Conservation (phyloP, 2,797 vertebrate species). For the Anisognathus igniventris region DNA sequence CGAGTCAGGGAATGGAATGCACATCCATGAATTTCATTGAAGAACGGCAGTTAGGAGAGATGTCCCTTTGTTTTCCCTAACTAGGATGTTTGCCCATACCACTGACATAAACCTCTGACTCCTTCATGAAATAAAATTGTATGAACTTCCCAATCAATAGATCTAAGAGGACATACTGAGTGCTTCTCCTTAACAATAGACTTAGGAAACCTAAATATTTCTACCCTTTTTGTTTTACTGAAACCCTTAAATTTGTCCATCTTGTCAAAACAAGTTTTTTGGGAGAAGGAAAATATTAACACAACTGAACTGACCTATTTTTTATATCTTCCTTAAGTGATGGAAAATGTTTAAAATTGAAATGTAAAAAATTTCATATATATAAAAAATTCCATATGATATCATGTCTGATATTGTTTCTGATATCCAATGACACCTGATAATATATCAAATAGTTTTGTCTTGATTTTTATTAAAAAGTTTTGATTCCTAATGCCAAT, state of each 20-base stretch:
- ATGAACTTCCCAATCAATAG: background rate
- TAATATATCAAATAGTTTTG: background rate
- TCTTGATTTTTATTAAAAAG: background rate
- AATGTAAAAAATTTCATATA: background rate
- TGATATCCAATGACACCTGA: background rate
- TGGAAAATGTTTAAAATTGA: background rate
- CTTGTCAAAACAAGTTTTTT: background rate
- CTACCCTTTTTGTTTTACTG: background rate
- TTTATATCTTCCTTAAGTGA: background rate
- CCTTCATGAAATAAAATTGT: background rate
- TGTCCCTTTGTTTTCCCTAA: background rate
- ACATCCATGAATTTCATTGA: background rate
- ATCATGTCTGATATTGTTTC: background rate
- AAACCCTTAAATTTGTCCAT: background rate
- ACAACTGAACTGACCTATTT: background rate
- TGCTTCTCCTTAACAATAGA: background rate
- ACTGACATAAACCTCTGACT: background rate
- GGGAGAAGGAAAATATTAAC: background rate
- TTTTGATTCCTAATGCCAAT: background rate
- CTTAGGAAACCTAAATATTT: background rate
- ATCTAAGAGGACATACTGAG: background rate
- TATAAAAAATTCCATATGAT: background rate
- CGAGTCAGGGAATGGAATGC: background rate
- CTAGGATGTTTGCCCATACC: background rate
- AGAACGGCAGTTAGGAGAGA: accelerated